Percentiles rank a stretch among this genome's conserved stretches.
Conservation (phyloP, 2,113 vertebrate genomes). For the Heteronetta atricapilla region DNA sequence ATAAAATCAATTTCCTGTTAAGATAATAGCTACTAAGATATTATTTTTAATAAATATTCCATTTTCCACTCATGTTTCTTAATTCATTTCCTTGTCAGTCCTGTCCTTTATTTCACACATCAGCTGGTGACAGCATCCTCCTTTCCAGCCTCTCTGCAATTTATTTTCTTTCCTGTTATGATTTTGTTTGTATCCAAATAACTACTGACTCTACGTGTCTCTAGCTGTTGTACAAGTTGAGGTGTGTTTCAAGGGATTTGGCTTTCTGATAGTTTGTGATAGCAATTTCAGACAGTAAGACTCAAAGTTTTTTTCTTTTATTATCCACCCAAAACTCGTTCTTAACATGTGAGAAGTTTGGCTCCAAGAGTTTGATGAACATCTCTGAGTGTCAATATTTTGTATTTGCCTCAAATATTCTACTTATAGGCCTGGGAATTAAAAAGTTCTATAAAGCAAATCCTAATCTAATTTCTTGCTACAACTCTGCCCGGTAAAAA, state of each 20-base stretch:
- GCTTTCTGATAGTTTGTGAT: background rate
- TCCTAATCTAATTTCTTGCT: background rate
- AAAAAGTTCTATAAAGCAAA: slow-evolving; percentile 7
- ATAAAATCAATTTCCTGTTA: background rate
- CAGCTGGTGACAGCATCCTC: background rate
- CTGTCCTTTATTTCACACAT: background rate
- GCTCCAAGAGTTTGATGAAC: background rate
- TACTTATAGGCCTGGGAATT: background rate
- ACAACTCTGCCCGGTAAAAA: background rate
- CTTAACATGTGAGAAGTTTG: background rate
- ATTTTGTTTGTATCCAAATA: background rate
- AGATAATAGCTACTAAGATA: background rate
- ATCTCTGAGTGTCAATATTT: background rate
- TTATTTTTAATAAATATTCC: background rate
- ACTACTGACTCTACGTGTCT: background rate
- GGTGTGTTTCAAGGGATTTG: slow-evolving; percentile 1
- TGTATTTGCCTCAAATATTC: background rate
- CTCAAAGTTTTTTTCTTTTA: background rate
- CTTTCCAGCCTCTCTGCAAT: background rate
- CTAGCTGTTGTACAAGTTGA: background rate
- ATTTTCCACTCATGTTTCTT: background rate
- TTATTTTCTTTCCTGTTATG: slow-evolving; percentile 5
- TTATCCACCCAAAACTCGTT: background rate
- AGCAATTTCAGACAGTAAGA: background rate
- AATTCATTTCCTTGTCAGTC: background rate